Percentiles rank a stretch among this genome's conserved stretches.
Conservation (phyloP, 2,888 invertebrate genomes). For the Criorhina ranunculi region DNA sequence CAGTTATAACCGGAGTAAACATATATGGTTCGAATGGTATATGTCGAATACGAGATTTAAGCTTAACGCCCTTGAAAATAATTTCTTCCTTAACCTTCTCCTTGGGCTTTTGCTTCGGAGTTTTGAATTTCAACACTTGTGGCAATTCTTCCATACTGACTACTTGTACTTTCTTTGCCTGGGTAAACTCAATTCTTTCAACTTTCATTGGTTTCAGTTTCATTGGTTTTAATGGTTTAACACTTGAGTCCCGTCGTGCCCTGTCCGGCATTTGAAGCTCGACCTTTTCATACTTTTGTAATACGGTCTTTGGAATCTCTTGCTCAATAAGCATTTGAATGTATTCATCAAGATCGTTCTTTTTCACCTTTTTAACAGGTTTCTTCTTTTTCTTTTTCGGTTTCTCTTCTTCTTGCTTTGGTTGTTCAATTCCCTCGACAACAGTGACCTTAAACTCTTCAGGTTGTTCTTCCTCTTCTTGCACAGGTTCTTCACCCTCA, state of each 20-base stretch:
- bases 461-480: conserved; percentile 61
- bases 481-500: conserved; percentile 78
- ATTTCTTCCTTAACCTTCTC: conserved; percentile 85
- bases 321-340: conserved; percentile 83
- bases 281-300: conserved; percentile 83
- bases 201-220: conserved; percentile 86
- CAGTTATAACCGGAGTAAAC: conserved; percentile 79
- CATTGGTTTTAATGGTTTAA: conserved; percentile 83
- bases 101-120: conserved; percentile 81
- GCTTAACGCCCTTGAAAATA: conserved; percentile 88
- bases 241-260: conserved; percentile 81
- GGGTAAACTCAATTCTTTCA: conserved; percentile 86
- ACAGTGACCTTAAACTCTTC: conserved; percentile 76
- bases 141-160: conserved; percentile 86
- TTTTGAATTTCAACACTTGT: conserved; percentile 88
- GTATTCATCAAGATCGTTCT: conserved; percentile 83
- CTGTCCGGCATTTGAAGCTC: conserved; percentile 82
- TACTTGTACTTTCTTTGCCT: conserved; percentile 87
- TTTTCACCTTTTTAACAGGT: conserved; percentile 80
- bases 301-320: conserved; percentile 84
- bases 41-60: conserved; percentile 89
- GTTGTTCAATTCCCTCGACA: conserved; percentile 73
- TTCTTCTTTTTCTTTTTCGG: conserved; percentile 80
- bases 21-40: conserved; percentile 87
- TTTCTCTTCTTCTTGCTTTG: conserved; percentile 66